Evolutionary conservation across 1,140 invertebrate species (phyloP), one percentile per base, ranked within the genome.

Genomic region (Saxidomus purpurata): DNA sequence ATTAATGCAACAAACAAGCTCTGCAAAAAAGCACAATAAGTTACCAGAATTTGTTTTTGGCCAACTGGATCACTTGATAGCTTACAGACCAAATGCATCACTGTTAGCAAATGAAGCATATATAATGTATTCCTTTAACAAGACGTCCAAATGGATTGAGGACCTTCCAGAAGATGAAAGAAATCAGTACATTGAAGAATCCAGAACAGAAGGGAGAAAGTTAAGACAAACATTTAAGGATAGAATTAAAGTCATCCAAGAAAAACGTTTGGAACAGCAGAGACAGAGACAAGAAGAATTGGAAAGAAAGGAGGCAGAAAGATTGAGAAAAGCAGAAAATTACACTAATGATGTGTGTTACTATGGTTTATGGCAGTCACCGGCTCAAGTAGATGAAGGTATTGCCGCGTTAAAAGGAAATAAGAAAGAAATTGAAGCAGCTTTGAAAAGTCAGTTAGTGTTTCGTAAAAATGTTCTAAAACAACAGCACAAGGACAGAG

Each of bases 21-120:
- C 80, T 55, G 82, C 47, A 28, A 83, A 38, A n/a, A 86, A 79
- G 59, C 81, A 90, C 40, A 90, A 90, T 49, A 90, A 90, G 40
- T 63, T 90, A 19, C 80, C 82, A 28, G 89, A 90, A 43, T 79
- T 82, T 43, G 74, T 86, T 22, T 90, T 90, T 49, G 89, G 80
- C 8, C 69, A 90, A 28, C 28, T 83, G 9, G 82, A 86, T 59
- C 81, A 85, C 17, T 49, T 90, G 1, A 31, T 86, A 11, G 0
- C 47, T 36, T 79, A 76, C 43, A 77, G 67, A 55, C 89, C 81
- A 8, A 90, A 90, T 76, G 81, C 81, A 15, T 49, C 49, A 9
- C 25, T 84, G 22, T 34, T 90, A 36, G 31, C 89, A 28, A 67
- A 69, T 31, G 76, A 89, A 31, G 71, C 81, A 13, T 90, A 79